Evolutionary conservation across 1,140 invertebrate species (phyloP).

Genomic region (Drosophila takahashii): DNA sequence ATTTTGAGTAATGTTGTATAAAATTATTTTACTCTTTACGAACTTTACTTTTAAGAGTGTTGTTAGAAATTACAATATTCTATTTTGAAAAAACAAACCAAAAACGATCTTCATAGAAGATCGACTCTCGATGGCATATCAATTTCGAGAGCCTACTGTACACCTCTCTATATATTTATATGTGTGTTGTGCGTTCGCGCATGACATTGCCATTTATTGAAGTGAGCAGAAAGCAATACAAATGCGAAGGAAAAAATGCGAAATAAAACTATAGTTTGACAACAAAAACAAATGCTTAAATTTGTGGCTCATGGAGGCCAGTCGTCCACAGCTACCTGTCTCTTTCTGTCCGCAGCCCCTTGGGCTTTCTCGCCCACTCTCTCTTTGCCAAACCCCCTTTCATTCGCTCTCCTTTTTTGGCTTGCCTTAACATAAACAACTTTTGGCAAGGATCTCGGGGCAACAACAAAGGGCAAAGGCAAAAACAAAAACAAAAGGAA

Average conservation of each 20-base stretch:
- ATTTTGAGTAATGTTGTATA: too few species aligned
- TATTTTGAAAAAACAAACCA: too few species aligned
- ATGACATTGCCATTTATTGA: conserved; percentile 82
- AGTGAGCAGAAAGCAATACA: conserved; percentile 48
- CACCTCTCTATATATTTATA: conserved; percentile 11
- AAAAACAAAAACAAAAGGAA: conserved; percentile 49
- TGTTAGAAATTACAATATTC: too few species aligned
- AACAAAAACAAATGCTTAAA: conserved; percentile 28
- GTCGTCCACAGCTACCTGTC: background rate
- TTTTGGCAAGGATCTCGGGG: conserved; percentile 49
- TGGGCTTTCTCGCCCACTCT: background rate
- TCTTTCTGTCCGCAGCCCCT: background rate
- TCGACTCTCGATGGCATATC: too few species aligned
- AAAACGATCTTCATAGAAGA: too few species aligned
- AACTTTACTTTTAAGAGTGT: too few species aligned
- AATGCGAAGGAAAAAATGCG: conserved; percentile 10
- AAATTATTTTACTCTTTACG: too few species aligned
- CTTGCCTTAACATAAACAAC: conserved; percentile 34
- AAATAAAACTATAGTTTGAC: conserved; percentile 5
- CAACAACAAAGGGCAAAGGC: conserved; percentile 24
- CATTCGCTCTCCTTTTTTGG: background rate
- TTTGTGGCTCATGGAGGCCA: conserved; percentile 3
- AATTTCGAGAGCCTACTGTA: background rate
- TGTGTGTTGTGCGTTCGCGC: conserved; percentile 59
- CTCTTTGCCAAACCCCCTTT: background rate